Base-by-base conservation (phyloP, 1,140 invertebrate genomes). In the Brachionus koreanus region DNA sequence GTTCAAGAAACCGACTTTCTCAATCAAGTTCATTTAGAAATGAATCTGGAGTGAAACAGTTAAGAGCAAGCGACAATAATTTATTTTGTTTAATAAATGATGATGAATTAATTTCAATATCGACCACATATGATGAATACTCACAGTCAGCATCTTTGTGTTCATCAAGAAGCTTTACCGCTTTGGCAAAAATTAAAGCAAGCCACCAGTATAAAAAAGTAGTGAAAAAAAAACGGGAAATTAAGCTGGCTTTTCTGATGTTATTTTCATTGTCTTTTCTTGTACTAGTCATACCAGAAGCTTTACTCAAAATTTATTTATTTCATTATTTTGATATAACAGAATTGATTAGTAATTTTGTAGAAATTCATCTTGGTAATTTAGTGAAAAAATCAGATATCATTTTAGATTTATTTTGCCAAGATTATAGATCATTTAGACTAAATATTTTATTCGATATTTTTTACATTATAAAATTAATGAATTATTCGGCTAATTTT, bases 401-500 rank as follows among this genome's bases (percentile, higher is more conserved):
- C 9, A 67, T 67, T 67, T 67, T 57, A 35, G 42, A 74, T 25
- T 46, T 46, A 74, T 46, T 74, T 74, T 74, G 69, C 13, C 16
- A 46, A 43, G 43, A 74, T n/a, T 74, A 46, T 74, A 43, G 42
- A 13, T 19, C 69, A 46, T 12, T 46, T 43, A 74, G 69, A 23
- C 42, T 74, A 5, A 74, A 43, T 74, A 25, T 74, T 46, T 46
- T 46, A 16, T 74, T 74, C 23, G 69, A 74, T 46, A 10, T 74
- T 19, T 74, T 74, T 25, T 74, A 25, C n/a, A 74, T 74, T 29
- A 46, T 74, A 46, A 74, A 74, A 74, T 74, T 74, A 19, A 25
- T 74, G n/a, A 74, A 74, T 25, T 74, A 74, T 74, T 74, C 69
- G 3, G 16, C 69, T 25, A 74, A 74, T 74, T 46, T 74, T 74